Base-by-base conservation (phyloP, 2,888 invertebrate genomes). In the Poecilus cupreus region DNA sequence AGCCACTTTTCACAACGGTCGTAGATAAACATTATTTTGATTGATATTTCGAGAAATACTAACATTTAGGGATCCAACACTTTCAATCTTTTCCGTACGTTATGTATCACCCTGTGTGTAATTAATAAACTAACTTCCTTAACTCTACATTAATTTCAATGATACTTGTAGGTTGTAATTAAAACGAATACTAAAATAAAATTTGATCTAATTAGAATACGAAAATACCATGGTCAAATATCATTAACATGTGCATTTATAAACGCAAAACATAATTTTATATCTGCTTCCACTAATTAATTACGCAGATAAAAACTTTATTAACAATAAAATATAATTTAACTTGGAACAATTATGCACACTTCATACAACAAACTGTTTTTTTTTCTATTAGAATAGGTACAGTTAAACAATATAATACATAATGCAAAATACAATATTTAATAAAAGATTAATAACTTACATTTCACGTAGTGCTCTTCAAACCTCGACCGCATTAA, bases 391-490 rank as follows among this genome's bases (percentile, higher is more conserved):
- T 37, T 37, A 37, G 10, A 46, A 4, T 6, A 16, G 4, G 3
- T 1, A 49, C 49, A 49, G 2, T 32, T 1, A 5, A 0, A 32
- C 8, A 6, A 32, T 32, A 2, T n/a, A n/a, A n/a, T n/a, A n/a
- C n/a, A 32, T 32, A 32, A 32, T 32, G 32, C 32, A 3, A 8
- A n/a, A n/a, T n/a, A n/a, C n/a, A n/a, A n/a, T n/a, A n/a, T n/a
- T n/a, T n/a, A n/a, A n/a, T n/a, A n/a, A 68, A 37, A 68, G 0
- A 18, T 18, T 13, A 1, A 22, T 18, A 1, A 91, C 93, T 93
- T 91, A 96, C 97, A 96, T 92, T 97, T 97, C 82, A 96, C 93
- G 89, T 96, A 96, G 89, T 96, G 95, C 88, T 98, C 98, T 89
- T 98, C 97, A 89, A 97, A 98, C 89, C 97, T 95, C 80, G 96